Conservation (phyloP, 2,113 vertebrate species). For the Colaptes auratus region DNA sequence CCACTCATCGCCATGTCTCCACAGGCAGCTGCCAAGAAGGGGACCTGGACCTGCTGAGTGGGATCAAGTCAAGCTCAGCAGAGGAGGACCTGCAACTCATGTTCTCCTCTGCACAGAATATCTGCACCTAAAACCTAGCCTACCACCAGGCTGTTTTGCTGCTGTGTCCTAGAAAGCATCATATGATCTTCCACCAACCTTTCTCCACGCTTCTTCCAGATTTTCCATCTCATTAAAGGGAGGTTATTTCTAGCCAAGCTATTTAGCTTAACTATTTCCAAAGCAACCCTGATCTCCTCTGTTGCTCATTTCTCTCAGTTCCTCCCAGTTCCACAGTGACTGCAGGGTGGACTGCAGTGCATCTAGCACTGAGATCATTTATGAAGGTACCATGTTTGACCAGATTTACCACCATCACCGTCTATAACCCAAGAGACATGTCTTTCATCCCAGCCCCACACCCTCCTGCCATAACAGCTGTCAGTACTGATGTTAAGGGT, state of each 20-base stretch:
- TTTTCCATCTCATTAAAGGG: background rate
- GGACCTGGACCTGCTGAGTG: background rate
- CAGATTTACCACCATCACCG: background rate
- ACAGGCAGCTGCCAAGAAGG: background rate
- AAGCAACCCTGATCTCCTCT: background rate
- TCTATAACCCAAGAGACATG: background rate
- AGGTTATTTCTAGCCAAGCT: background rate
- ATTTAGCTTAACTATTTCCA: background rate
- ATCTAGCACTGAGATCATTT: background rate
- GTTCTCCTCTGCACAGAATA: background rate
- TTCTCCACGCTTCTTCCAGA: background rate
- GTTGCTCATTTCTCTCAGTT: background rate
- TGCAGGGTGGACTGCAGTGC: background rate
- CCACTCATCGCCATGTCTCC: background rate
- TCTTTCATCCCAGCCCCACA: background rate
- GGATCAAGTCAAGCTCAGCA: background rate
- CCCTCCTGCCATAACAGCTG: background rate
- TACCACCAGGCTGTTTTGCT: background rate
- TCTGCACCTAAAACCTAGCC: background rate
- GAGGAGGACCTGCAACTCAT: background rate
- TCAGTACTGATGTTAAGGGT: background rate
- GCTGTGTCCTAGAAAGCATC: background rate
- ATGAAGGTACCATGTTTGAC: background rate
- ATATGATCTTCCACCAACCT: rapidly evolving
- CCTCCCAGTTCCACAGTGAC: background rate